Percentiles rank a stretch among this genome's conserved stretches.
These are phyloP conservation scores for Cromileptes altivelis DNA, from an alignment of 2,113 vertebrate species.

Conservation along the genomic window DNA sequence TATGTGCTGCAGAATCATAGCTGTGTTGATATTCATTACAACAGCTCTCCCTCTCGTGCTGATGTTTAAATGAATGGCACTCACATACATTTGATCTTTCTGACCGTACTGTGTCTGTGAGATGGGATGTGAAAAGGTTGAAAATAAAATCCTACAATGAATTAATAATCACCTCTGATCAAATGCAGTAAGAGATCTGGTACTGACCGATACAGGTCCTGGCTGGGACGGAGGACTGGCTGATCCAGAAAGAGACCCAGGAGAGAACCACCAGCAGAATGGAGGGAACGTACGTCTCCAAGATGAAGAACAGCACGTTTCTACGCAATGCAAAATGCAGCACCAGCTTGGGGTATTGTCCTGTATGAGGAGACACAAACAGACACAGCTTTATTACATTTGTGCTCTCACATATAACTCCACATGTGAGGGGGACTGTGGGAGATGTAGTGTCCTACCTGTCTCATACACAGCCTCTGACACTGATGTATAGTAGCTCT, in stretches of 20 bases:
- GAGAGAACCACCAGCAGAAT: conserved; percentile 91
- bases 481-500: conserved; percentile 91
- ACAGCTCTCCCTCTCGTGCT: too few relatives aligned
- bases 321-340: conserved; percentile 91
- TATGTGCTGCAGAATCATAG: too few relatives aligned
- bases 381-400: neutral
- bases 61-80: neutral
- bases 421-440: neutral
- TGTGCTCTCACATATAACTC: neutral
- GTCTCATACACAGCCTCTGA: conserved; percentile 93
- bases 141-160: neutral
- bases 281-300: conserved; percentile 93
- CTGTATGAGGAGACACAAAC: conserved; percentile 69
- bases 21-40: too few relatives aligned
- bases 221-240: conserved; percentile 92
- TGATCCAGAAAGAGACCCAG: conserved; percentile 96
- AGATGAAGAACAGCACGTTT: conserved; percentile 92
- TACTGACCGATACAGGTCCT: conserved; percentile 91
- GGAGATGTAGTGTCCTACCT: conserved; percentile 72
- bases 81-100: neutral
- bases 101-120: neutral
- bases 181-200: neutral
- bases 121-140: neutral
- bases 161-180: neutral
- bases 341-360: conserved; percentile 90